These are phyloP conservation scores for Pelobates cultripes DNA, from an alignment of 2,797 vertebrate genomes.

Conservation along the genomic window DNA sequence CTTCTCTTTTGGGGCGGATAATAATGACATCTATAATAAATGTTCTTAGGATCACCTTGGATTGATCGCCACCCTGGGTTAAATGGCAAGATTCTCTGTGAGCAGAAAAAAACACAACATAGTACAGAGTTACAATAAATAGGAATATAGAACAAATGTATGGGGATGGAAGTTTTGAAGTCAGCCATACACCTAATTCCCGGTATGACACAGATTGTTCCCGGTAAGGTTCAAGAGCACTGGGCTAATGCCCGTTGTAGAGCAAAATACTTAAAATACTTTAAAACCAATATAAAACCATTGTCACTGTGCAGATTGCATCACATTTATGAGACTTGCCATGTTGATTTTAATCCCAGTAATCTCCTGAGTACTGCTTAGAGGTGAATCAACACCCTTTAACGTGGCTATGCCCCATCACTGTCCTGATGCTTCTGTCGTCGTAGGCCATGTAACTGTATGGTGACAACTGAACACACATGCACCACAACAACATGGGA, in stretches of 20 bases:
- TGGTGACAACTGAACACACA: conserved; percentile 42
- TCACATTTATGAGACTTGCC: background rate
- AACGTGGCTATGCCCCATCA: conserved; percentile 23
- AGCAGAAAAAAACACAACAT: conserved; percentile 40
- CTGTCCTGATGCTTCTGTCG: conserved; percentile 24
- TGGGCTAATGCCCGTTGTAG: conserved; percentile 14
- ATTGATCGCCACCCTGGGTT: background rate
- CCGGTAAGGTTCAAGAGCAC: background rate
- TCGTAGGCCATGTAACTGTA: conserved; percentile 25
- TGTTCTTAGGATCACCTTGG: too few relatives aligned
- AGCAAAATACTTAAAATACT: conserved; percentile 41
- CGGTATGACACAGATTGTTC: background rate
- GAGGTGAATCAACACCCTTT: conserved; percentile 5
- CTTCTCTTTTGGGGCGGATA: too few relatives aligned
- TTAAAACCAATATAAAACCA: conserved; percentile 43
- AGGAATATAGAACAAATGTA: conserved; percentile 25
- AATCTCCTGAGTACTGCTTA: conserved; percentile 6
- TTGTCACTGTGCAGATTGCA: conserved; percentile 12
- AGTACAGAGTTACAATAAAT: conserved; percentile 55
- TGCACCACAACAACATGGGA: conserved; percentile 41
- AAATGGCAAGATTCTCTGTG: background rate
- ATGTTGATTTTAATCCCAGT: background rate
- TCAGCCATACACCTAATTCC: background rate
- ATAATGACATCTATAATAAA: too few relatives aligned
- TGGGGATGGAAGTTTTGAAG: background rate